These are phyloP conservation scores for Gallinago media DNA, from an alignment of 2,113 vertebrate species.

Conservation along the genomic window DNA sequence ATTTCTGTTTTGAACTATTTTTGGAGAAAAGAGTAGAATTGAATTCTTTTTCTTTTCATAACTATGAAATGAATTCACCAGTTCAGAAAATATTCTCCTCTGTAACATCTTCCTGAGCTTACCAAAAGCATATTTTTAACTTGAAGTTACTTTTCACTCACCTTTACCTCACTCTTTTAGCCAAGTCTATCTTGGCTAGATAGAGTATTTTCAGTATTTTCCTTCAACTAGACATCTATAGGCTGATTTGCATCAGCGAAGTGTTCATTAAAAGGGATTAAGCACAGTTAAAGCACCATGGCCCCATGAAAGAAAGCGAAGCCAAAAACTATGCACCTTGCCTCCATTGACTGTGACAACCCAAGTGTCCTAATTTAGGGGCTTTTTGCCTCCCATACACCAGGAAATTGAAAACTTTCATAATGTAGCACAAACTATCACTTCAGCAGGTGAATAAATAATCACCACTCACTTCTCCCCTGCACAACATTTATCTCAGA, in stretches of 20 bases:
- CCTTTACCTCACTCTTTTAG: background rate
- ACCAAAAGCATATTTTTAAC: background rate
- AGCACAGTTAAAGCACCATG: accelerated
- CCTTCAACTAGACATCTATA: background rate
- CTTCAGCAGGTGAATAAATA: background rate
- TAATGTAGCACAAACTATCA: background rate
- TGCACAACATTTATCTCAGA: background rate
- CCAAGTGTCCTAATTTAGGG: background rate
- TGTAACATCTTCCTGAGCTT: background rate
- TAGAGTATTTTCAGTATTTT: background rate
- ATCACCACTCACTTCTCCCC: background rate
- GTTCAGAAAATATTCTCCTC: background rate
- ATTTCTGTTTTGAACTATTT: background rate
- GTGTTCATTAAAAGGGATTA: conserved; percentile 47
- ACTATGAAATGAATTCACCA: background rate
- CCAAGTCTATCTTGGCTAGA: background rate
- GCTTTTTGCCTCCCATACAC: background rate
- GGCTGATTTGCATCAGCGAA: conserved; percentile 12
- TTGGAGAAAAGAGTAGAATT: background rate
- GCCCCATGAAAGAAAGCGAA: background rate
- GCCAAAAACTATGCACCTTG: background rate
- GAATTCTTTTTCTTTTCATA: background rate
- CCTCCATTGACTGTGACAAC: background rate
- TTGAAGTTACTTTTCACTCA: background rate
- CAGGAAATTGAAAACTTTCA: conserved; percentile 8